phyloP scores from a whole-genome alignment of 2,113 vertebrate genomes.

The Gobiocypris rarus region DNA sequence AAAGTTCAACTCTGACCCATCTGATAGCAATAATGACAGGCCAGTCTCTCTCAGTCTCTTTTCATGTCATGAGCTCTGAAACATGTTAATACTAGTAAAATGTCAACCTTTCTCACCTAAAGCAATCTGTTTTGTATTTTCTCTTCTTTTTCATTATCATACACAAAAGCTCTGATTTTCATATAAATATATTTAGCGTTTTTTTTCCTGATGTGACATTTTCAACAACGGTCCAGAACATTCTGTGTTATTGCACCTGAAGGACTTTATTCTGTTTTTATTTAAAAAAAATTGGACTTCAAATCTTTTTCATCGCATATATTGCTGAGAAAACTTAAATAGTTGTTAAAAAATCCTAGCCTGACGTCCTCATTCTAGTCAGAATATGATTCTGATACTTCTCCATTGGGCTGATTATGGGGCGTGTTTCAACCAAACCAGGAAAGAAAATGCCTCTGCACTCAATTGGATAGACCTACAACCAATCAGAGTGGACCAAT shows the following conservation, averaged over 20 bases:
- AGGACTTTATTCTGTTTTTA: neutral
- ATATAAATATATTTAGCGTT: neutral
- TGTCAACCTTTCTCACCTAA: conserved; percentile 3
- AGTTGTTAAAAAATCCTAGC: neutral
- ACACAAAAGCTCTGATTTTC: neutral
- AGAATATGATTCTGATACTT: no score
- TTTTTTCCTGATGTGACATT: neutral
- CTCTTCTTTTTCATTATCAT: neutral
- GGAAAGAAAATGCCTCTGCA: no score
- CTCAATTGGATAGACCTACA: no score
- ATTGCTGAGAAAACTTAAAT: neutral
- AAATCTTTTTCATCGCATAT: neutral
- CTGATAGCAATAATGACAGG: conserved; percentile 16
- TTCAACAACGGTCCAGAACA: neutral
- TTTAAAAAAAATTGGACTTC: neutral
- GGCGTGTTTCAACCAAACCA: no score
- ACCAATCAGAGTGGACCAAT: no score
- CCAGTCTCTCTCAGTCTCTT: neutral
- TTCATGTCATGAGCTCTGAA: neutral
- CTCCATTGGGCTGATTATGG: no score
- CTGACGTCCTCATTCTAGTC: no score
- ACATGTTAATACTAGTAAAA: neutral
- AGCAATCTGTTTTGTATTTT: conserved; percentile 9
- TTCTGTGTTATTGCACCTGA: neutral
- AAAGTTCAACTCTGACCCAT: neutral